phyloP scores from a whole-genome alignment of 2,888 invertebrate species.

The Chalcosyrphus nemorum region DNA sequence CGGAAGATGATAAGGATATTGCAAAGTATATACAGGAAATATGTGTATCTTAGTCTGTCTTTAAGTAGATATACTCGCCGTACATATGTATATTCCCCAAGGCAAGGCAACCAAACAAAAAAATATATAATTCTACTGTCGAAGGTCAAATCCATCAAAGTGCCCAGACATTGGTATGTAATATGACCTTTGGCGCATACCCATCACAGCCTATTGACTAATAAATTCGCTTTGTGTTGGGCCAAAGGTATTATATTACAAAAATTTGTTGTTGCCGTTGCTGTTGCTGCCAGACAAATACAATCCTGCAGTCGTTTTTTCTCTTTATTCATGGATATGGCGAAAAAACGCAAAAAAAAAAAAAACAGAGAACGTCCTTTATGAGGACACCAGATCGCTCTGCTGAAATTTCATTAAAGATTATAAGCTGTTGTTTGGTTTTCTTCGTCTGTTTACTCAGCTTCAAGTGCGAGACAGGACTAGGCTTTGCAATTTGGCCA shows the following conservation, averaged over 20 bases:
- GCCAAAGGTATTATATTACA: background rate
- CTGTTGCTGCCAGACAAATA: background rate
- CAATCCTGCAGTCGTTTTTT: background rate
- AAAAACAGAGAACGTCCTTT: no score
- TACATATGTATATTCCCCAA: constrained; percentile 1
- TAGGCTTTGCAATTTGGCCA: background rate
- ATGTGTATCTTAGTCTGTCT: background rate
- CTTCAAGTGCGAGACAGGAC: background rate
- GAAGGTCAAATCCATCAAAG: background rate
- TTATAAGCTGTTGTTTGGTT: background rate
- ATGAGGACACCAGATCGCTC: background rate
- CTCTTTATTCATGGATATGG: background rate
- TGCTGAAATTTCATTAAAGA: background rate
- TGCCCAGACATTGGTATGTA: background rate
- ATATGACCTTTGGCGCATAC: background rate
- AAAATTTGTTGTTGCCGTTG: no score
- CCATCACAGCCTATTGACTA: constrained; percentile 23
- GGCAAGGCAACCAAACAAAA: background rate
- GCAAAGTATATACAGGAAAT: no score
- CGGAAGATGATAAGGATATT: constrained; percentile 36
- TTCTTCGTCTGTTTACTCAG: background rate
- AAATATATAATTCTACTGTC: background rate
- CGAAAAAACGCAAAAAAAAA: no score
- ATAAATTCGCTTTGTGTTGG: constrained; percentile 10
- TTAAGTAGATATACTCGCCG: no score